A percentile compares a stretch with the other conserved stretches of the same genome.
These are phyloP conservation scores for Cyrtodaria siliqua DNA, from an alignment of 2,888 invertebrate genomes.

Conservation along the genomic window DNA sequence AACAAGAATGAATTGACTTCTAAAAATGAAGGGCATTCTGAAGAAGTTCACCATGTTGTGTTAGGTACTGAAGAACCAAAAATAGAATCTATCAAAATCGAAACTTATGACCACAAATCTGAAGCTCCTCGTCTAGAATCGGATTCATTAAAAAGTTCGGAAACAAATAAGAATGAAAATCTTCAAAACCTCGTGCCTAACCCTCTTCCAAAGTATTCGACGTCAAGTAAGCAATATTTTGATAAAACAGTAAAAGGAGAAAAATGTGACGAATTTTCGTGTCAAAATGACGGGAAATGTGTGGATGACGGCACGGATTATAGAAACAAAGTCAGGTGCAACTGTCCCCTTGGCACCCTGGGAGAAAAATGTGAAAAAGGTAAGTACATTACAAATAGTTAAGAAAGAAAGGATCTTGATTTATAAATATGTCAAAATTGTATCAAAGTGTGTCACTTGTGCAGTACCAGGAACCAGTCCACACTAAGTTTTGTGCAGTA, in stretches of 20 bases:
- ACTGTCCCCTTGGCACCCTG: conserved; percentile 96
- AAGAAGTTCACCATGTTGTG: background rate
- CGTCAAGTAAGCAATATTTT: conserved; percentile 9
- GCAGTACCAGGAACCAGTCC: too few species aligned
- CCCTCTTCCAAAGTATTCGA: conserved; percentile 29
- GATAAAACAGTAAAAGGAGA: conserved; percentile 15
- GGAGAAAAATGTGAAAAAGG: conserved; percentile 95
- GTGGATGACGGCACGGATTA: conserved; percentile 73
- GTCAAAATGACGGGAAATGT: conserved; percentile 79
- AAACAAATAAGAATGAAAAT: conserved; percentile 32
- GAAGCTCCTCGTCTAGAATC: conserved; percentile 39
- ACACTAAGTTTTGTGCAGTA: too few species aligned
- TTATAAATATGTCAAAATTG: too few species aligned
- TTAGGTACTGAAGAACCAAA: background rate
- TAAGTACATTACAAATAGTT: conserved; percentile 61
- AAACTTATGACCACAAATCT: conserved; percentile 47
- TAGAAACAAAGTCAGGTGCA: conserved; percentile 87
- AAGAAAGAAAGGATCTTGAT: too few species aligned
- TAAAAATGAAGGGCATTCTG: background rate
- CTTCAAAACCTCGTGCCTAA: conserved; percentile 52
- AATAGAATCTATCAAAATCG: conserved; percentile 40
- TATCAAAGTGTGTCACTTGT: too few species aligned
- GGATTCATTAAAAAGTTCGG: conserved; percentile 40
- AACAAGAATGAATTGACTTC: background rate
- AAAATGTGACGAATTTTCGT: conserved; percentile 71